Evolutionary conservation across 1,140 invertebrate genomes (phyloP), one percentile per base, ranked within the genome.

Genomic region (Lerema accius): DNA sequence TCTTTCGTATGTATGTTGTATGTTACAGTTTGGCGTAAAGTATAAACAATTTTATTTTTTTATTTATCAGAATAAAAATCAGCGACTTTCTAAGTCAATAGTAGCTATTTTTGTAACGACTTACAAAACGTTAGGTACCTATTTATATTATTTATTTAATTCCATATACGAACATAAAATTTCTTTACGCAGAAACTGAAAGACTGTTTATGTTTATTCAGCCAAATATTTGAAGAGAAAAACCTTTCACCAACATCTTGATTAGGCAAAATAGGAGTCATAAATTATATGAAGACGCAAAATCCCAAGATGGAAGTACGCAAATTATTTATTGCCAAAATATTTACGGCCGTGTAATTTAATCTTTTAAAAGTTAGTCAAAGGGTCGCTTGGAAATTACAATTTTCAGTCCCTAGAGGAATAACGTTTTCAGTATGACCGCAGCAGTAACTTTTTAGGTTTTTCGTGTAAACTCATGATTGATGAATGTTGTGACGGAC

Each of bases 361-460:
- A 37, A 37, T 37, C 10, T 37, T 37, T 37, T 37, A 37, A 37
- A 32, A 37, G 35, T 37, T 37, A 37, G 35, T n/a, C 10, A 37
- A 37, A 37, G n/a, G 10, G 10, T 11, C 35, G 35, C 10, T 37
- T 37, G 35, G 35, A 37, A 37, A 37, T 11, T 37, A 11, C 10
- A 11, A 37, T 11, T 37, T 37, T 37, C 35, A 37, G 35, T 37
- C 4, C 1, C 35, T 9, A 1, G 35, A n/a, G 35, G 35, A n/a
- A 11, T 37, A 37, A 37, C n/a, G 4, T 37, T 37, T 37, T 11
- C n/a, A 7, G 35, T 37, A 37, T 11, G 35, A 37, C 10, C 35
- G 10, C 35, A 11, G 11, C n/a, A 37, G n/a, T 37, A 37, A 37
- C 35, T 37, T 37, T 37, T n/a, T 11, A n/a, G n/a, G 35, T 11